phyloP scores from a whole-genome alignment of 2,113 vertebrate genomes.

The Apodemus sylvaticus region DNA sequence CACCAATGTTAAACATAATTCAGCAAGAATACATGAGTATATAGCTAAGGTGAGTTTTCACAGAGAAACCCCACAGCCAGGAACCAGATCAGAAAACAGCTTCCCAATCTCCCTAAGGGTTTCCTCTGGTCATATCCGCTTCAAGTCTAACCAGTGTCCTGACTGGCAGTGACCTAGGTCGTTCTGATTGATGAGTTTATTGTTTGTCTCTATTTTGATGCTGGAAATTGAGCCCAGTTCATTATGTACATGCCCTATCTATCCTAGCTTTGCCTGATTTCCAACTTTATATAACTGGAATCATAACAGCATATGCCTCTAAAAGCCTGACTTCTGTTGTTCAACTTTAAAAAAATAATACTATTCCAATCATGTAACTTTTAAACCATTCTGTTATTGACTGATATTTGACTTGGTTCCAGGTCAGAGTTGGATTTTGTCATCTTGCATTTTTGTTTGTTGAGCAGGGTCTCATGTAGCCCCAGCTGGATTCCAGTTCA shows the following conservation, averaged over 20 bases:
- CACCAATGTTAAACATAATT: background rate
- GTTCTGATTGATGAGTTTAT: background rate
- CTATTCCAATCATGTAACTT: background rate
- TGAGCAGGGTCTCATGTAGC: background rate
- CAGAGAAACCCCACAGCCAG: background rate
- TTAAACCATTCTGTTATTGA: background rate
- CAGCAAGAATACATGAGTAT: background rate
- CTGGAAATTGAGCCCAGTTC: background rate
- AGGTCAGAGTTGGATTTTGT: background rate
- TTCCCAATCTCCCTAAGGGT: background rate
- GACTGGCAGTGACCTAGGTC: background rate
- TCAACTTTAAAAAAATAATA: background rate
- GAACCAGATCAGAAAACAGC: background rate
- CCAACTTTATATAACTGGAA: background rate
- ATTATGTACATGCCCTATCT: background rate
- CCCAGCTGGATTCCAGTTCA: background rate
- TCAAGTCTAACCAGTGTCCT: background rate
- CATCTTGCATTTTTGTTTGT: background rate
- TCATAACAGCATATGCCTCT: background rate
- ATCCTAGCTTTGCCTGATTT: background rate
- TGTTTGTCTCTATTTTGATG: background rate
- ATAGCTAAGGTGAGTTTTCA: background rate
- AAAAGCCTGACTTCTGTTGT: background rate
- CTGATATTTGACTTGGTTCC: background rate
- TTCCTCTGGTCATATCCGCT: background rate